Base-by-base conservation (phyloP, 2,888 invertebrate genomes). In the Isoperla grammatica region DNA sequence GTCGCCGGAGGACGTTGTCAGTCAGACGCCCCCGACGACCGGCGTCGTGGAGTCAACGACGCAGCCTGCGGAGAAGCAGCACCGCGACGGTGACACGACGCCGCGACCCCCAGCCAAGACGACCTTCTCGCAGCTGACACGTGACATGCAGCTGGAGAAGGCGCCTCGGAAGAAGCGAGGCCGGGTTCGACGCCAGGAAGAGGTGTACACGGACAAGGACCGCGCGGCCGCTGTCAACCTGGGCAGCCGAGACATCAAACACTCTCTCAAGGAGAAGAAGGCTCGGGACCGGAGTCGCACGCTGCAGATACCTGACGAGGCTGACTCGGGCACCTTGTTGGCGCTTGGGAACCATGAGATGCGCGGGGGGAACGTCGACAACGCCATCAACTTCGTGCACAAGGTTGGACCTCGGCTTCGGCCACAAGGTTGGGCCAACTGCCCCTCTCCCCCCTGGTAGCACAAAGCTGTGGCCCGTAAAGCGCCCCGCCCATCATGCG, bases 161-260 rank as follows among this genome's bases (percentile, higher is more conserved):
- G 43, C 12, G 49, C 46, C 50, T 2, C 58, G 56, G 43, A 61
- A 48, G 54, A 63, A 55, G 56, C 62, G 61, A 43, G 69, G 57
- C 63, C 66, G 15, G 68, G 69, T 49, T 71, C 73, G 65, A 66
- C 62, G 65, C 2, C 71, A 76, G 61, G 90, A 91, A 67, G 93
- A 93, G 70, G 75, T 89, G 19, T 94, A 92, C 69, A 93, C 92
- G 17, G 94, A 94, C 71, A 94, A 94, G 70, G 93, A 93, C 71
- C 79, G 94, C 5, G 94, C 93, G 0, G 93, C 94, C 0, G 92
- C 93, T 0, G 92, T 92, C 13, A 88, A 90, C 69, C 73, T 89
- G 81, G 90, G 90, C 0, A 86, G 85, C n/a, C 85, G 83, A 63
- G 93, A 94, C 71, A 93, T 94, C 63, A 94, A 94, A 70, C 87